Percentiles rank a stretch among this genome's conserved stretches.
These are phyloP conservation scores for Tetramorium simillimum DNA, from an alignment of 1,140 invertebrate genomes.

Conservation along the genomic window DNA sequence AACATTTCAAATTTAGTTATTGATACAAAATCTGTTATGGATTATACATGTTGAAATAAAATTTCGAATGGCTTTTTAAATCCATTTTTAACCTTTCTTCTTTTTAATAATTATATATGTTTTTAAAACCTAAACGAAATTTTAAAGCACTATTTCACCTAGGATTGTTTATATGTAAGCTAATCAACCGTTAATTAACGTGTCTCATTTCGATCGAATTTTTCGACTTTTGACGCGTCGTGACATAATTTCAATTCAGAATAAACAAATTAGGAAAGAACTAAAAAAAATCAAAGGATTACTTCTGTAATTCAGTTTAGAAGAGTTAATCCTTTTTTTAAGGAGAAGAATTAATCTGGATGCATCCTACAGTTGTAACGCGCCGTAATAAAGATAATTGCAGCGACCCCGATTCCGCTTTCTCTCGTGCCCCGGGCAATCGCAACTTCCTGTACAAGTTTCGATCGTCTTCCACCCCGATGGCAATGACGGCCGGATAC, in stretches of 20 bases:
- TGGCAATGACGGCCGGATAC: conserved; percentile 5
- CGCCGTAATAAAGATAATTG: conserved; percentile 46
- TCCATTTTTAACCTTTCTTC: background rate
- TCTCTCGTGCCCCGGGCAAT: conserved; percentile 3
- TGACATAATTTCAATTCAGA: background rate
- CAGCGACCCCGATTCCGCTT: conserved; percentile 39
- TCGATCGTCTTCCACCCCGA: conserved; percentile 21
- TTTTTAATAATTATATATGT: background rate
- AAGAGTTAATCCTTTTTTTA: conserved; percentile 8
- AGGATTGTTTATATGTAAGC: background rate
- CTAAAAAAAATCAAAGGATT: background rate
- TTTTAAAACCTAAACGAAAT: background rate
- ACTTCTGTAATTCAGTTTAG: background rate
- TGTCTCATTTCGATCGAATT: background rate
- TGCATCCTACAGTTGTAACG: conserved; percentile 26
- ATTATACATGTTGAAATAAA: background rate
- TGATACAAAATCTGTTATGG: background rate
- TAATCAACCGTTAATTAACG: background rate
- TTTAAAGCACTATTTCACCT: background rate
- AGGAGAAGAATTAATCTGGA: conserved; percentile 17
- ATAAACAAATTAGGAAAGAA: background rate
- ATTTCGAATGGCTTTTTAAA: background rate
- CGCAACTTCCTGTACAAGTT: conserved; percentile 38
- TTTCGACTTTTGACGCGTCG: background rate
- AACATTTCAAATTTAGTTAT: background rate